A percentile compares a stretch with the other conserved stretches of the same genome.
These are phyloP conservation scores for Pedionomus torquatus DNA, from an alignment of 2,113 vertebrate species.

Conservation along the genomic window DNA sequence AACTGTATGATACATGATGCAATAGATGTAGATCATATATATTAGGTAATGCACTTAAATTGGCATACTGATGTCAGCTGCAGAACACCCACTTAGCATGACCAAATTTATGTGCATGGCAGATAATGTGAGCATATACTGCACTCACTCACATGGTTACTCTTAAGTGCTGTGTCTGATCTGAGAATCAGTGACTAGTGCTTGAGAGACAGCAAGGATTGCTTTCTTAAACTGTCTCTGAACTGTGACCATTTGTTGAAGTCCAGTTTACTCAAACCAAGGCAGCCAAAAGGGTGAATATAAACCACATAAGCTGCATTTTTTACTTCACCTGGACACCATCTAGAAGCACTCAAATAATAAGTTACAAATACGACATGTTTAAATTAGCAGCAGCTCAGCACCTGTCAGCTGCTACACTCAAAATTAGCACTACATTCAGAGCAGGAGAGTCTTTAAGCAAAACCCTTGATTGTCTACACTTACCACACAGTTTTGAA, in stretches of 20 bases:
- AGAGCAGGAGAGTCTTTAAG: neutral
- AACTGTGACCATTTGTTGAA: neutral
- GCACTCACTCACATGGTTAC: neutral
- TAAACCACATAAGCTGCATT: neutral
- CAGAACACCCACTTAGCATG: neutral
- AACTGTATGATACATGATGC: neutral
- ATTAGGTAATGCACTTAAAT: neutral
- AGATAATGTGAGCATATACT: neutral
- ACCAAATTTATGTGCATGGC: neutral
- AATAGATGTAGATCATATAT: neutral
- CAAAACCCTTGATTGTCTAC: neutral
- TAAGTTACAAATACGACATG: neutral
- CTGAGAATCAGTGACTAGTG: neutral
- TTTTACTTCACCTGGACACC: neutral
- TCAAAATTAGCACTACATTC: neutral
- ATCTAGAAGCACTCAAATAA: neutral
- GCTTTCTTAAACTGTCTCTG: neutral
- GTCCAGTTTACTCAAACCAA: neutral
- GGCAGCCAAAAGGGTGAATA: neutral
- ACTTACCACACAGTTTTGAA: neutral
- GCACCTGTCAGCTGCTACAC: neutral
- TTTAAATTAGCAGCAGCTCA: neutral
- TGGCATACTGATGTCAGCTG: neutral
- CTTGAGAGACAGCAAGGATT: neutral
- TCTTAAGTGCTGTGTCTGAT: fast-evolving